Base-by-base conservation (phyloP, 2,888 invertebrate genomes). In the Eubasilissa splendida region DNA sequence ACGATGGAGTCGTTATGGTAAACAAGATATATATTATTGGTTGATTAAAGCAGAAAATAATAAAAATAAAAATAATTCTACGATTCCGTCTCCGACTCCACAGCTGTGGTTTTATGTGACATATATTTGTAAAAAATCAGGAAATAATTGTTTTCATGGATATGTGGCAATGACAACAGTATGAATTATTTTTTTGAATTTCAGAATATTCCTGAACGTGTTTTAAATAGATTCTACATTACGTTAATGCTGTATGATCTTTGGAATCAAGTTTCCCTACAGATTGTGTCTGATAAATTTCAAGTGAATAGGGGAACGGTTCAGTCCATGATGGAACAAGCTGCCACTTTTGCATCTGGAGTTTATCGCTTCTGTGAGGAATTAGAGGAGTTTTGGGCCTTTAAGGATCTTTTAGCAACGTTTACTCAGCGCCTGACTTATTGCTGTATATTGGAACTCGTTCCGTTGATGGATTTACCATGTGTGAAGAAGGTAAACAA, bases 401-500 rank as follows among this genome's bases (percentile, higher is more conserved):
- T 95, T 87, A 91, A 92, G 52, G 93, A 95, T 84, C 89, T 99
- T 83, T 90, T 99, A 79, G 91, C 89, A 33, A 93, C 93, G 83
- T 94, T 99, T 86, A 92, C 94, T 53, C 91, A 93, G 84, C 91
- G 94, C 81, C 91, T 99, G 85, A 93, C 95, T 83, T 94, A 95
- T 86, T 97, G 97, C 88, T 96, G 96, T 80, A 93, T 95, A 10
- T 90, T 92, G 0, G 97, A 97, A 85, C 89, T 99, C 77, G 89
- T 94, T 54, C 94, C 94, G 11, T 90, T 99, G 31, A 93, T 99
- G 94, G 96, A 97, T 84, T 91, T 99, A 84, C 98, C 98, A 1
- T 93, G 94, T 31, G 97, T 99, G 3, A 96, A 95, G 90, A 93
- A 95, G 89, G 95, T 95, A 88, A 86, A 42, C 12, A 78, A 66